Evolutionary conservation across 2,888 invertebrate genomes (phyloP).

Genomic region (Geophilus truncorum): DNA sequence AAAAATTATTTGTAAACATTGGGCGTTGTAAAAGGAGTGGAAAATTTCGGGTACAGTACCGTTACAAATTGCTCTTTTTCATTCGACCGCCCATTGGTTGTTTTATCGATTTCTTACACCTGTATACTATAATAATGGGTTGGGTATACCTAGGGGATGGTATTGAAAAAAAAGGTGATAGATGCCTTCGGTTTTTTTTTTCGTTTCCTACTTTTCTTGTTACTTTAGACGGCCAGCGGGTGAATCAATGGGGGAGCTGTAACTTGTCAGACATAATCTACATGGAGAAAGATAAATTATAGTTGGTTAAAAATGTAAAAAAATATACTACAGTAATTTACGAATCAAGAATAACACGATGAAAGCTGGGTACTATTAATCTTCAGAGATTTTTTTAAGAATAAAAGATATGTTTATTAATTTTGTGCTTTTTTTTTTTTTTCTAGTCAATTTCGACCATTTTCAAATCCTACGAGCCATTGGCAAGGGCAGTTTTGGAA

Average conservation of each 20-base stretch:
- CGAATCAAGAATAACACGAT: background rate
- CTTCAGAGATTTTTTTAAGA: background rate
- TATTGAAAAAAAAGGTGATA: conserved; percentile 9
- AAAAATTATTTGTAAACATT: too few species aligned
- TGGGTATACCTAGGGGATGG: background rate
- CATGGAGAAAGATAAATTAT: background rate
- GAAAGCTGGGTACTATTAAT: background rate
- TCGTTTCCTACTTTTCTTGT: background rate
- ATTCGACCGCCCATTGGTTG: background rate
- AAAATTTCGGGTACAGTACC: background rate
- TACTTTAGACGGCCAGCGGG: background rate
- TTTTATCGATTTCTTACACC: conserved; percentile 6
- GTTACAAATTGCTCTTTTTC: background rate
- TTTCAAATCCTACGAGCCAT: conserved; percentile 79
- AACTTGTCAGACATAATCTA: background rate
- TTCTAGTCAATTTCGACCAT: conserved; percentile 66
- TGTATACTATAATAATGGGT: conserved; percentile 4
- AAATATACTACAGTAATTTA: background rate
- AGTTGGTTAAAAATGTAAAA: background rate
- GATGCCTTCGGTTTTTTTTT: background rate
- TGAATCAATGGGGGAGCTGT: background rate
- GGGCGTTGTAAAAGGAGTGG: too few species aligned
- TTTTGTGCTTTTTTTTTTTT: background rate
- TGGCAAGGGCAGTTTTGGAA: conserved; percentile 81
- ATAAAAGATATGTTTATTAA: too few species aligned